A percentile compares a stretch with the other conserved stretches of the same genome.
Evolutionary conservation across 2,888 invertebrate species (phyloP).

Genomic region (Harmothoe impar): DNA sequence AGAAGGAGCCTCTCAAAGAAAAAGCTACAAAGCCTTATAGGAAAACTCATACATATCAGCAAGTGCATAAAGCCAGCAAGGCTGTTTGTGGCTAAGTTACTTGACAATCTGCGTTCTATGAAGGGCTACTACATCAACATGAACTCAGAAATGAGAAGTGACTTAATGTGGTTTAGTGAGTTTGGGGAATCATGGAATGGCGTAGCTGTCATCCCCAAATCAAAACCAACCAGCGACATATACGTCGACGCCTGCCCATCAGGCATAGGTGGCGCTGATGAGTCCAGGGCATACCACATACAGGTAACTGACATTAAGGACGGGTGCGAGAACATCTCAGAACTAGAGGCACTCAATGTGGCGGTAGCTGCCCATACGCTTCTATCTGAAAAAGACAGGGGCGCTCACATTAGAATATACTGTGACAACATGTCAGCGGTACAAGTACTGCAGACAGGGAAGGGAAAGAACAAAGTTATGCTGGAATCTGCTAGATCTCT

Average conservation of each 20-base stretch:
- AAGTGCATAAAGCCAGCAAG: constrained; percentile 30
- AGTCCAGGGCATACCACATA: background rate
- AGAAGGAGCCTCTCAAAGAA: background rate
- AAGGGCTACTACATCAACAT: background rate
- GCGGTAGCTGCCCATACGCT: background rate
- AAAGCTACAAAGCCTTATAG: background rate
- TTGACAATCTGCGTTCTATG: background rate
- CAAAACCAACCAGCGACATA: background rate
- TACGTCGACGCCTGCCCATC: background rate
- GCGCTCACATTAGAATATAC: too few relatives aligned
- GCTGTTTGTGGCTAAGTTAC: constrained; percentile 8
- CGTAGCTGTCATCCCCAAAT: too few relatives aligned
- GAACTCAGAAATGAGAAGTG: too few relatives aligned
- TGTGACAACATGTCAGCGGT: too few relatives aligned
- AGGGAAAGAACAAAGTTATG: too few relatives aligned
- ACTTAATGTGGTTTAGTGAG: background rate
- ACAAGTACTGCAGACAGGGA: too few relatives aligned
- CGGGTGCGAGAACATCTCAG: background rate
- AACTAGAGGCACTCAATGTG: background rate
- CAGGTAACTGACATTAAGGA: background rate
- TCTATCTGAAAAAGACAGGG: background rate
- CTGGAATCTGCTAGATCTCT: too few relatives aligned
- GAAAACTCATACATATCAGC: background rate
- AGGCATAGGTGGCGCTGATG: background rate
- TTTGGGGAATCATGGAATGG: background rate